Evolutionary conservation across 2,888 invertebrate genomes (phyloP), one percentile per base, ranked within the genome.

Genomic region (Eupelmus urozonus): DNA sequence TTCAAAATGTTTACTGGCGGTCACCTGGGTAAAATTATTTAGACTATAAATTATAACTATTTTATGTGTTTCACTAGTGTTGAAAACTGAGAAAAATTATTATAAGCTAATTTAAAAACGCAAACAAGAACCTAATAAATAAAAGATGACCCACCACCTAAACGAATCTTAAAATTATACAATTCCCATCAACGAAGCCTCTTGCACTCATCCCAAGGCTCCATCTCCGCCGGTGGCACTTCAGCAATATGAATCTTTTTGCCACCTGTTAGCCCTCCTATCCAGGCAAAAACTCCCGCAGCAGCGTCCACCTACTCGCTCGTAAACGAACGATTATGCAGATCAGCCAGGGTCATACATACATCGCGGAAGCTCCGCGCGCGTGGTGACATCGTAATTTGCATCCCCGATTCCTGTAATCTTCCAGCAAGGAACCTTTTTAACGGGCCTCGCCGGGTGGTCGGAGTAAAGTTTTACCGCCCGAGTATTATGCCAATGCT

Each of bases 351-450:
- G 3, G 18, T 29, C 5, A n/a, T 25, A 51, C 55, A 42, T 20
- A 55, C 16, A 42, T 11, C 18, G 55, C 67, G 4, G 27, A 18
- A 51, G 66, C 2, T 13, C 40, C 71, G 62, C 74, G 79, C 79
- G 80, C 83, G 84, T 84, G 87, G 87, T 88, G 89, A 89, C 88
- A 88, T 84, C 74, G 82, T 81, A 85, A 88, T 89, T 88, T 87
- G 84, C 88, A 88, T 88, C 82, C 81, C 84, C 84, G 84, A 88
- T 86, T 86, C 87, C 82, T 86, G 85, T 86, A 86, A 88, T 88
- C 86, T 85, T 85, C 80, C 81, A 82, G 83, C 84, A 86, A 49
- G 25, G 63, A 34, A 9, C 34, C 67, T 42, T 69, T 71, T 76
- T 76, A 76, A 71, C 65, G 59, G 65, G 60, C 42, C 20, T 34